A percentile compares a stretch with the other conserved stretches of the same genome.
Conservation (phyloP, 2,888 invertebrate genomes). For the Dione juno region DNA sequence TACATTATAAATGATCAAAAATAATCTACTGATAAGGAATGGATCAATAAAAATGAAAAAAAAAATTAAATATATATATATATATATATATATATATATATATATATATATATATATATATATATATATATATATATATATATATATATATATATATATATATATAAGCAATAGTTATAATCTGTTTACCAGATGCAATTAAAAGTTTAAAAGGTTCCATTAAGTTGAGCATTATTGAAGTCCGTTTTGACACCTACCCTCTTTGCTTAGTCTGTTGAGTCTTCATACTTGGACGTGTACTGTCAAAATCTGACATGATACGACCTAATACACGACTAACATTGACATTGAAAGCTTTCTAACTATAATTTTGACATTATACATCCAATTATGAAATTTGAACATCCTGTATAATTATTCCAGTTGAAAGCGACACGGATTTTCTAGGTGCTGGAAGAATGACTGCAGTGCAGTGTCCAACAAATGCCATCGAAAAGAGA, state of each 20-base stretch:
- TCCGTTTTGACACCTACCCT: slow-evolving; percentile 48
- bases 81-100: too few relatives aligned
- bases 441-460: slow-evolving; percentile 45
- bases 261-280: slow-evolving; percentile 45
- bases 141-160: too few relatives aligned
- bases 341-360: slow-evolving; percentile 56
- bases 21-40: slow-evolving; percentile 75
- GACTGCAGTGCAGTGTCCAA: slow-evolving; percentile 46
- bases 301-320: slow-evolving; percentile 43
- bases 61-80: too few relatives aligned
- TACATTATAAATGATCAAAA: slow-evolving; percentile 53
- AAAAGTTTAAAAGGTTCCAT: slow-evolving; percentile 74
- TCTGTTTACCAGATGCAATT: slow-evolving; percentile 70
- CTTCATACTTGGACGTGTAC: slow-evolving; percentile 44
- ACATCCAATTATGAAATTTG: slow-evolving; percentile 42
- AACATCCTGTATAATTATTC: slow-evolving; percentile 19
- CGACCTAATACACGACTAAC: slow-evolving; percentile 51
- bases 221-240: slow-evolving; percentile 61
- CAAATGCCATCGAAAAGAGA: slow-evolving; percentile 37
- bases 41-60: slow-evolving; percentile 61
- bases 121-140: too few relatives aligned
- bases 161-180: slow-evolving; percentile 51
- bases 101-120: too few relatives aligned
- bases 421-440: slow-evolving; percentile 36
- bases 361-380: slow-evolving; percentile 49